These are phyloP conservation scores for Halocaridina rubra DNA, from an alignment of 2,888 invertebrate genomes.

Conservation along the genomic window DNA sequence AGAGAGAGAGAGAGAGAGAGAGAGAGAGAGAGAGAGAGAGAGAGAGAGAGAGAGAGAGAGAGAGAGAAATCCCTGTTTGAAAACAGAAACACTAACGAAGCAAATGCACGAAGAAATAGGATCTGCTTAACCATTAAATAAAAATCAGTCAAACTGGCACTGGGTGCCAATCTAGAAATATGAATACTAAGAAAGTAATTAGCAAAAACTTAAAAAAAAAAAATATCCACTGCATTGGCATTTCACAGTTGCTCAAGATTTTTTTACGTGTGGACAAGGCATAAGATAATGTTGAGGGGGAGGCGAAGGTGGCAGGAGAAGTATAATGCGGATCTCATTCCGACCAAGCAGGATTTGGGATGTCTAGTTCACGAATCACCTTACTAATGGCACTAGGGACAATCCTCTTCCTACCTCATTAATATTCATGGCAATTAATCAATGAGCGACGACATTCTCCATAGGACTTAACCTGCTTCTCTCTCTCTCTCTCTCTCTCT, in stretches of 20 bases:
- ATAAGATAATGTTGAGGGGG: too few relatives aligned
- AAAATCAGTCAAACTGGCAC: too few relatives aligned
- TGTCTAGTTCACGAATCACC: background rate
- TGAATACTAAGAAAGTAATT: too few relatives aligned
- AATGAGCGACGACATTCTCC: constrained; percentile 28
- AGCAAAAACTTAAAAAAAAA: too few relatives aligned
- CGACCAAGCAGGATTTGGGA: background rate
- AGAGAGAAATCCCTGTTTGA: background rate
- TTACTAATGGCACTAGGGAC: constrained; percentile 17
- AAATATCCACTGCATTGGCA: too few relatives aligned
- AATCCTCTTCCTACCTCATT: constrained; percentile 20
- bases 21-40: background rate
- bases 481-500: background rate
- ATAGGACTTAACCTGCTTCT: constrained; percentile 27
- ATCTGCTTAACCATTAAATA: too few relatives aligned
- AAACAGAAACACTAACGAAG: too few relatives aligned
- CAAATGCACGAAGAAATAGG: too few relatives aligned
- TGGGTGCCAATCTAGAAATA: too few relatives aligned
- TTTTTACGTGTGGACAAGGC: too few relatives aligned
- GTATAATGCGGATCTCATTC: background rate
- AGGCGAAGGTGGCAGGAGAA: background rate
- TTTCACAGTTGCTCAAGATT: too few relatives aligned
- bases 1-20: background rate
- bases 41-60: background rate
- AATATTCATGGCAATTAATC: constrained; percentile 47